These are phyloP conservation scores for Lepidocolaptes lacrymiger DNA, from an alignment of 2,797 vertebrate species.

Conservation along the genomic window DNA sequence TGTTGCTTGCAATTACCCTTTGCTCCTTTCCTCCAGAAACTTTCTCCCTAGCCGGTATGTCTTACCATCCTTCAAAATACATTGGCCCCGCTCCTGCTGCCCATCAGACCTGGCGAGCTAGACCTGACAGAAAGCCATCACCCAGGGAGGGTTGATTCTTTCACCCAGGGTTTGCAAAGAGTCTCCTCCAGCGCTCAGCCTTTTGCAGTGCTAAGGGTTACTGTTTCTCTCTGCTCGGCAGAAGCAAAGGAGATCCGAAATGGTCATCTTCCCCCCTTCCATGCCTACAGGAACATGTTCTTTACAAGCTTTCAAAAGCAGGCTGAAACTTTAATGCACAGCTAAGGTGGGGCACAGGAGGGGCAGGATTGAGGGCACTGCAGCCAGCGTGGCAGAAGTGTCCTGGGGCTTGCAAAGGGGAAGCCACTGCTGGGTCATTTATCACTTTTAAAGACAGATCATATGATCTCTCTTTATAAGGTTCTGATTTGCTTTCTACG, in stretches of 20 bases:
- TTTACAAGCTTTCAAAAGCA: not conserved
- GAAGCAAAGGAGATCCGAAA: not conserved
- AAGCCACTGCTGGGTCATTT: not conserved
- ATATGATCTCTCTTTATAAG: not conserved
- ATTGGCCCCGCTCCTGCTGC: not conserved
- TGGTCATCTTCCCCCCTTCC: not conserved
- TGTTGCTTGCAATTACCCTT: conserved; percentile 21
- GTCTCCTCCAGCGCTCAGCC: not conserved
- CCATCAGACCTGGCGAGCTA: not conserved
- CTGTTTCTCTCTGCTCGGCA: not conserved
- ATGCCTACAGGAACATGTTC: not conserved
- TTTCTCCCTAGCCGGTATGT: not conserved
- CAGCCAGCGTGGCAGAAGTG: not conserved
- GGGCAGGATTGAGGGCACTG: not conserved
- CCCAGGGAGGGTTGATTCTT: not conserved
- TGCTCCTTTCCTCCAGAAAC: not conserved
- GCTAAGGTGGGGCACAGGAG: not conserved
- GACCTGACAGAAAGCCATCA: not conserved
- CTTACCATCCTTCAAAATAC: not conserved
- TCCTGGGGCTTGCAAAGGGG: not conserved
- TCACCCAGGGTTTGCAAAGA: not conserved
- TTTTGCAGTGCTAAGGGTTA: not conserved
- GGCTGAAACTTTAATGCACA: not conserved
- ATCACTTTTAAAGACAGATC: not conserved
- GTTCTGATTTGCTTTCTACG: not conserved